phyloP scores from a whole-genome alignment of 2,113 vertebrate genomes.

The Sturnus vulgaris region DNA sequence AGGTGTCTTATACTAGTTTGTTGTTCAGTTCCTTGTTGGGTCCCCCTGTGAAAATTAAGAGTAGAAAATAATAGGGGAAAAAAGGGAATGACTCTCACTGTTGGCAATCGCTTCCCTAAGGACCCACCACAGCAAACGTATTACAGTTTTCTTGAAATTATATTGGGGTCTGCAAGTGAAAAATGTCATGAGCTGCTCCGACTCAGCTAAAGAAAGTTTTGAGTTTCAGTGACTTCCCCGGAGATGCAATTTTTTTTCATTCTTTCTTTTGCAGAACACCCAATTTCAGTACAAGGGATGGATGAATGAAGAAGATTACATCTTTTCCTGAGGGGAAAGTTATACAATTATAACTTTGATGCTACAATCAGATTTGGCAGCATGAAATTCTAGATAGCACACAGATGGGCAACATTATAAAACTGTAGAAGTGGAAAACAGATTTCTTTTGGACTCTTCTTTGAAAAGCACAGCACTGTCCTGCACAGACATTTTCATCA shows the following conservation, averaged over 20 bases:
- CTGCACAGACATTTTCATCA: background rate
- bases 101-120: background rate
- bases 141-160: background rate
- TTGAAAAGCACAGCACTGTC: background rate
- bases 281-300: background rate
- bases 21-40: background rate
- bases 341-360: background rate
- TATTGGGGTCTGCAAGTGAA: background rate
- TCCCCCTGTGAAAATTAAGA: background rate
- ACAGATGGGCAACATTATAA: background rate
- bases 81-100: accelerated
- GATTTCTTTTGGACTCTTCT: background rate
- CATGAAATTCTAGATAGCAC: background rate
- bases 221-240: background rate
- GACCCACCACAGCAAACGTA: accelerated
- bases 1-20: background rate
- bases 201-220: background rate
- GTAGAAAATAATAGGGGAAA: background rate
- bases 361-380: slow-evolving; percentile 8
- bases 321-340: background rate
- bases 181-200: background rate
- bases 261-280: background rate
- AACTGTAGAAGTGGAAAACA: background rate
- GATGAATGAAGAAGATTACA: background rate
- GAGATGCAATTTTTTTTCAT: background rate